A percentile compares a stretch with the other conserved stretches of the same genome.
phyloP scores from a whole-genome alignment of 2,113 vertebrate genomes.

The Sinocyclocheilus maitianheensis region DNA sequence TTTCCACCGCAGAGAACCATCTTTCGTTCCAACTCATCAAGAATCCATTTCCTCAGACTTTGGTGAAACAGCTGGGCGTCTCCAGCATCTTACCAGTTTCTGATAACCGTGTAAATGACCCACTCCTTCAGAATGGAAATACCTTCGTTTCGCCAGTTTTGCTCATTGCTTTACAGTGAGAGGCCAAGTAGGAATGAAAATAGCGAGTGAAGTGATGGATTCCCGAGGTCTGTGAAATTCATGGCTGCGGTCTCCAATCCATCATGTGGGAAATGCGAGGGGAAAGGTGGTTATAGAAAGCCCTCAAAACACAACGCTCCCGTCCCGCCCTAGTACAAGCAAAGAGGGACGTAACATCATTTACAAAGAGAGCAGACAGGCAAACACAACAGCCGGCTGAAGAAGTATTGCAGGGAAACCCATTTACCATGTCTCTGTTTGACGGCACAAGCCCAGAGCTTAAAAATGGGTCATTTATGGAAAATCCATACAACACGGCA shows the following conservation, averaged over 20 bases:
- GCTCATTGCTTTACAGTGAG: not conserved
- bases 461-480: no score
- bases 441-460: no score
- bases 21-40: not conserved
- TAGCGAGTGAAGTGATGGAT: not conserved
- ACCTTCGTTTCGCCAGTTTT: not conserved
- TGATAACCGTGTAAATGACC: not conserved
- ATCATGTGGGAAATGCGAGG: constrained; percentile 15
- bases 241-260: constrained; percentile 4
- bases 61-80: constrained; percentile 8
- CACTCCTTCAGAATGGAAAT: constrained; percentile 17
- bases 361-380: constrained; percentile 33
- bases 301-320: constrained; percentile 29
- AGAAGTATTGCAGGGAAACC: constrained; percentile 40
- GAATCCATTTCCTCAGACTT: constrained; percentile 15
- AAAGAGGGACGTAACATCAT: constrained; percentile 39
- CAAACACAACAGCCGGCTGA: constrained; percentile 10
- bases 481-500: no score
- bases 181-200: not conserved
- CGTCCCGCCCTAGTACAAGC: constrained; percentile 14
- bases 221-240: not conserved
- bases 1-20: not conserved
- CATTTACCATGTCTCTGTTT: constrained; percentile 39
- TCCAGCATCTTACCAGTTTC: not conserved
- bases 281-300: constrained; percentile 38